Percentiles rank a stretch among this genome's conserved stretches.
Evolutionary conservation across 2,113 vertebrate genomes (phyloP).

Genomic region (Stigmatopora argus): DNA sequence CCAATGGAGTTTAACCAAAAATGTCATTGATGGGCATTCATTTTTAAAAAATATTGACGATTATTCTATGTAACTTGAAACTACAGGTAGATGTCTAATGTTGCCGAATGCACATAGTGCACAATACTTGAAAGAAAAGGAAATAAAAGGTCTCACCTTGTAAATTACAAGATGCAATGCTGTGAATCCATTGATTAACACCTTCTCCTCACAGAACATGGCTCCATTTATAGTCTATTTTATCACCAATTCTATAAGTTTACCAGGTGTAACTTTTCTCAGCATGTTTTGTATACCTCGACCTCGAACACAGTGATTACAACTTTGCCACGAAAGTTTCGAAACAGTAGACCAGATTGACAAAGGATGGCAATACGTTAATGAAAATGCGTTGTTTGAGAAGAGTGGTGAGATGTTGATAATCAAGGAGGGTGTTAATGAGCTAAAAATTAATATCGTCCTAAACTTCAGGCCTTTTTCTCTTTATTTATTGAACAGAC

Average conservation of each 20-base stretch:
- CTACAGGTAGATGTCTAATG: no score
- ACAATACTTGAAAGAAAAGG: constrained; percentile 19
- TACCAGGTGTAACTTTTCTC: constrained; percentile 65
- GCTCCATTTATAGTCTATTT: constrained; percentile 67
- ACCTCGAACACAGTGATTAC: constrained; percentile 55
- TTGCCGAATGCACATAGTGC: no score
- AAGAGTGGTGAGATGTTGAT: not conserved
- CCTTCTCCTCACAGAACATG: constrained; percentile 52
- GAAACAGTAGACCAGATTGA: constrained; percentile 40
- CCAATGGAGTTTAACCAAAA: no score
- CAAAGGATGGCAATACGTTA: constrained; percentile 48
- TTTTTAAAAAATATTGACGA: no score
- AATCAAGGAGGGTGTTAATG: constrained; percentile 3
- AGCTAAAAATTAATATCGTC: not conserved
- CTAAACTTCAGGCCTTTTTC: no score
- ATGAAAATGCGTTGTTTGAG: constrained; percentile 40
- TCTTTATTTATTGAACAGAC: not conserved
- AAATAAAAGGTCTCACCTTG: constrained; percentile 51
- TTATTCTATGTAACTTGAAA: no score
- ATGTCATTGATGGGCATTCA: no score
- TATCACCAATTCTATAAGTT: constrained; percentile 73
- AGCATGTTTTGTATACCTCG: constrained; percentile 30
- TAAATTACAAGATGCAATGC: constrained; percentile 59
- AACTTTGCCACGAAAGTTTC: constrained; percentile 34
- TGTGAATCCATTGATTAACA: constrained; percentile 39